Conservation (phyloP, 2,888 invertebrate species). For the Perizoma affinitatum region DNA sequence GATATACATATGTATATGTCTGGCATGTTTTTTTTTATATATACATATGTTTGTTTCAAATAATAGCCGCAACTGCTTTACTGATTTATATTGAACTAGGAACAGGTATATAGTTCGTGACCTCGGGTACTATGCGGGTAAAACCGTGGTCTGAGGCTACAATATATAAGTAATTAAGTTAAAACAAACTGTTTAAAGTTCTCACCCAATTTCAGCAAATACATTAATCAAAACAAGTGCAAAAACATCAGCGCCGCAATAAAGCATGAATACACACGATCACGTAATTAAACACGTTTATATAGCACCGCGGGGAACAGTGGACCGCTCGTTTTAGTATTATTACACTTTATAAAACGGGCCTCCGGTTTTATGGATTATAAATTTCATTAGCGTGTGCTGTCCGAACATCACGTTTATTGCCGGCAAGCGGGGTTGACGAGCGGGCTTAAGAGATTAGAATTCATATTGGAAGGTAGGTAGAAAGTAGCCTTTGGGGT, state of each 20-base stretch:
- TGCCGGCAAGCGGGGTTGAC: constrained; percentile 42
- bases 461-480: constrained; percentile 23
- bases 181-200: constrained; percentile 11
- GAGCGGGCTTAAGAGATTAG: constrained; percentile 28
- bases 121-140: neutral
- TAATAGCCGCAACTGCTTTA: too few species aligned
- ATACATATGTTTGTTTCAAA: too few species aligned
- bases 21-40: too few species aligned
- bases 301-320: constrained; percentile 36
- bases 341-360: constrained; percentile 80
- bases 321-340: constrained; percentile 66
- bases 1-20: too few species aligned
- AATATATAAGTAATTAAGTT: too few species aligned
- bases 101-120: too few species aligned
- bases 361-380: constrained; percentile 73
- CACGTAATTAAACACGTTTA: constrained; percentile 47
- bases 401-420: constrained; percentile 70
- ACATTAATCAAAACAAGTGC: constrained; percentile 31
- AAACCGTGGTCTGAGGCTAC: neutral
- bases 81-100: too few species aligned
- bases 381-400: constrained; percentile 80
- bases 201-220: constrained; percentile 1
- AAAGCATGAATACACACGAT: constrained; percentile 41
- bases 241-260: constrained; percentile 27
- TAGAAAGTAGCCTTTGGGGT: constrained; percentile 11